Conservation (phyloP, 2,888 invertebrate genomes). For the Ophion slaviceki region DNA sequence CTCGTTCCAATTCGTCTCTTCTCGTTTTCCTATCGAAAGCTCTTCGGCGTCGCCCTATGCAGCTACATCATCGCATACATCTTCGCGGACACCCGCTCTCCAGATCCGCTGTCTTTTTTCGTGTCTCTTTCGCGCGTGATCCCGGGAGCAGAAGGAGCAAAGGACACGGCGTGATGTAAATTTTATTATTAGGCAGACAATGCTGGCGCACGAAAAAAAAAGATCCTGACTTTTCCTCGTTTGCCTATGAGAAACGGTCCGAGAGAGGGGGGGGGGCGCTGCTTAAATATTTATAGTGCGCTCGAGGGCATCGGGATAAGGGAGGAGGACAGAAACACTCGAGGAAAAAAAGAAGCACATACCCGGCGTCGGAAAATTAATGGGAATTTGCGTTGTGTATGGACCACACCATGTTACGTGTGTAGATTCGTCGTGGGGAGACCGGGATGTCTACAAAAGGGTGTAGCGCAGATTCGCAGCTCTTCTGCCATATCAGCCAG, state of each 20-base stretch:
- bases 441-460: conserved; percentile 69
- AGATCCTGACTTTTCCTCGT: conserved; percentile 63
- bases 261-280: conserved; percentile 15
- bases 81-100: not conserved
- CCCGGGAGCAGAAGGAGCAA: conserved; percentile 10
- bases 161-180: conserved; percentile 62
- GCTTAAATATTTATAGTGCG: conserved; percentile 78
- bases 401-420: conserved; percentile 50
- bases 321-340: conserved; percentile 38
- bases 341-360: conserved; percentile 36
- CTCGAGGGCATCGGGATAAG: conserved; percentile 66
- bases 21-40: conserved; percentile 15
- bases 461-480: conserved; percentile 71
- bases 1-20: not conserved
- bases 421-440: conserved; percentile 55
- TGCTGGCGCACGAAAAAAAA: conserved; percentile 52
- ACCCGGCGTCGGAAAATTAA: conserved; percentile 74
- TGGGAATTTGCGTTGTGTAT: conserved; percentile 75
- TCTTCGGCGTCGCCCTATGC: conserved; percentile 15
- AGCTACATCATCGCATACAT: not conserved
- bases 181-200: conserved; percentile 68
- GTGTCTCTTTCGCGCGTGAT: not conserved
- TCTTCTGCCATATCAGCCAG: conserved; percentile 76
- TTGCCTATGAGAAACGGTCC: conserved; percentile 75
- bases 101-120: not conserved